These are phyloP conservation scores for Aplochiton taeniatus DNA, from an alignment of 2,797 vertebrate genomes.

Conservation along the genomic window DNA sequence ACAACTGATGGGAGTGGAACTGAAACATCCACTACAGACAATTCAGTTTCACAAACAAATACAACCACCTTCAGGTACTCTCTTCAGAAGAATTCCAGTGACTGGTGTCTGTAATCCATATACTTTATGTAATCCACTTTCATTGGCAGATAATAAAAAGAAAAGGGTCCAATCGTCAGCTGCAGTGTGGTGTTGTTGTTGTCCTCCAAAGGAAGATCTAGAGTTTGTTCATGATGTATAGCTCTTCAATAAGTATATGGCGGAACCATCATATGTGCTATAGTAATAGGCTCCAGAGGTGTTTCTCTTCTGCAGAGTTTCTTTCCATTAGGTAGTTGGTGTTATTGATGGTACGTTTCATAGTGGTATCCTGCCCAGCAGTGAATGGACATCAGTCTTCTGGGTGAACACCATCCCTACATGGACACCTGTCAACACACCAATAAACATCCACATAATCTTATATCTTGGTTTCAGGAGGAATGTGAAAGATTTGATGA, in stretches of 20 bases:
- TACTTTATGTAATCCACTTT: too few species aligned
- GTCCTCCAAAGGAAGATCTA: not conserved
- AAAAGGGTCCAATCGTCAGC: too few species aligned
- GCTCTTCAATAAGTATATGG: not conserved
- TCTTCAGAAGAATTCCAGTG: too few species aligned
- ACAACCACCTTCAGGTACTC: too few species aligned
- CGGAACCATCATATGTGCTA: not conserved
- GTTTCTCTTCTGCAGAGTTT: not conserved
- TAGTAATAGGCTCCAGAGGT: constrained; percentile 26
- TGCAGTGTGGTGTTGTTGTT: too few species aligned
- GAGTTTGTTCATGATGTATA: constrained; percentile 3
- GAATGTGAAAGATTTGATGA: not conserved
- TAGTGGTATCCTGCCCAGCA: not conserved
- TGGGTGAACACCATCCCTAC: not conserved
- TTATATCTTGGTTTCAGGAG: not conserved
- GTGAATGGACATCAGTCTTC: constrained; percentile 7
- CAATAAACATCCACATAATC: not conserved
- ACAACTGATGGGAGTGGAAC: constrained; percentile 27
- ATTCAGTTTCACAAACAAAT: not conserved
- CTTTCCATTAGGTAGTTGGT: constrained; percentile 11
- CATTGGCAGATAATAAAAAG: too few species aligned
- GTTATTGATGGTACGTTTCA: constrained; percentile 11
- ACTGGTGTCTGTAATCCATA: too few species aligned
- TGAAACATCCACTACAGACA: constrained; percentile 40
- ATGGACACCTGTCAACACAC: constrained; percentile 2